phyloP scores from a whole-genome alignment of 1,140 invertebrate genomes.

The Drosophila albomicans region DNA sequence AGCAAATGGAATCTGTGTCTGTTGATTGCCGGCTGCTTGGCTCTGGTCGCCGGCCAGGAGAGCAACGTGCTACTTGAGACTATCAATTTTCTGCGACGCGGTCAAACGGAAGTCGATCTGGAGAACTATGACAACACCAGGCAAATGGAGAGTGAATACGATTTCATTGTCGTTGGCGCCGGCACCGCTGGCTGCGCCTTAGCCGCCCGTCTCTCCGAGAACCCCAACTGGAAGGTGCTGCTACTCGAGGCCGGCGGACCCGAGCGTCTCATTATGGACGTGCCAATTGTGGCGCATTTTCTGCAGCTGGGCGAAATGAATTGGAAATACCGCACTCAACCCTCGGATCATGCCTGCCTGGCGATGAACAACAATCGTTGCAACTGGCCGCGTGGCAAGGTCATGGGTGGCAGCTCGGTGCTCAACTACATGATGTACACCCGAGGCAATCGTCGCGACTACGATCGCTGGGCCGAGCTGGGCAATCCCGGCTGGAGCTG shows the following conservation, averaged over 20 bases:
- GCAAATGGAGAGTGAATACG: constrained; percentile 84
- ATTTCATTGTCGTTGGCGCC: constrained; percentile 90
- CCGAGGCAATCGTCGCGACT: constrained; percentile 90
- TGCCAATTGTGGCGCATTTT: constrained; percentile 88
- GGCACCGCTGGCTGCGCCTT: constrained; percentile 90
- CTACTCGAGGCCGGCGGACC: constrained; percentile 89
- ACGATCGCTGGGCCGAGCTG: constrained; percentile 91
- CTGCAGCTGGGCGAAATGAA: constrained; percentile 88
- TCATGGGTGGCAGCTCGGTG: constrained; percentile 93
- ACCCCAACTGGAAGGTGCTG: constrained; percentile 87
- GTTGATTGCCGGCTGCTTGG: constrained; percentile 7
- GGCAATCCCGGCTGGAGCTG: constrained; percentile 94
- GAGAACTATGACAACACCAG: constrained; percentile 82
- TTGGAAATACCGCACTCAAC: constrained; percentile 89
- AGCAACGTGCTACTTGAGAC: constrained; percentile 77
- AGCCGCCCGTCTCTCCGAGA: constrained; percentile 88
- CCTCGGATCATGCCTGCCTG: constrained; percentile 84
- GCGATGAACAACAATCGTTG: constrained; percentile 87
- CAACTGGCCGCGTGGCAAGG: constrained; percentile 91
- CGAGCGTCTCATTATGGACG: constrained; percentile 88
- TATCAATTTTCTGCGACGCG: constrained; percentile 71
- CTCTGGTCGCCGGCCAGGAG: constrained; percentile 50
- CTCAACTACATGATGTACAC: constrained; percentile 97
- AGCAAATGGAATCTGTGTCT: constrained; percentile 28
- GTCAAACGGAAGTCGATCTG: constrained; percentile 62